Base-by-base conservation (phyloP, 2,888 invertebrate genomes). In the Polietes domitor region DNA sequence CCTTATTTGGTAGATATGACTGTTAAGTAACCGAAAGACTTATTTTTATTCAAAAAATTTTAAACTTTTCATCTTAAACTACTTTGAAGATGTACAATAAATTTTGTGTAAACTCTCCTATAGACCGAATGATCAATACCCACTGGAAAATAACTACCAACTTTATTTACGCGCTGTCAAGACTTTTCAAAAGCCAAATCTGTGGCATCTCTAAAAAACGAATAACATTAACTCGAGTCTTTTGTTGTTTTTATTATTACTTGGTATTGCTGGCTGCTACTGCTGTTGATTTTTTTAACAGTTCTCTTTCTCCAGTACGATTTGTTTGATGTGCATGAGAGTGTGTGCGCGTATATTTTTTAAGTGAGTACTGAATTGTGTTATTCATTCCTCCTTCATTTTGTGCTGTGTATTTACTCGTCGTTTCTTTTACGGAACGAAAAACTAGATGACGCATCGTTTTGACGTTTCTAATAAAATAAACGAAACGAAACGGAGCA, bases 381-480 rank as follows among this genome's bases (percentile, higher is more conserved):
- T 6, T 47, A n/a, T n/a, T n/a, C 71, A 47, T 68, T 73, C 28
- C 3, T 75, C 37, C 74, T 74, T 68, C 41, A 19, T 47, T 75
- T 32, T 73, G 47, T 15, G 19, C 61, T 50, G 19, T 55, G 26
- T 68, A 70, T 80, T 83, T 76, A 63, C 12, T 65, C 26, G 24
- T 26, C 9, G 63, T 28, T 73, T 74, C 63, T 28, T 24, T 58
- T 63, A 28, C 37, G 41, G 37, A 77, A 75, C 28, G 6, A 53
- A 74, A 74, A 75, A 72, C 21, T 75, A 47, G 80, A 83, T 85
- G 85, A 85, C 85, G 82, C 85, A 85, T 85, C 77, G 37, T 77
- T 80, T 80, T 83, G 77, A 75, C 77, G 77, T 83, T 74, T 80
- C 32, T 26, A 80, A 71, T 24, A 68, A 77, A 70, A 43, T 47